phyloP scores from a whole-genome alignment of 2,113 vertebrate genomes.

The Coryphaenoides rupestris region DNA sequence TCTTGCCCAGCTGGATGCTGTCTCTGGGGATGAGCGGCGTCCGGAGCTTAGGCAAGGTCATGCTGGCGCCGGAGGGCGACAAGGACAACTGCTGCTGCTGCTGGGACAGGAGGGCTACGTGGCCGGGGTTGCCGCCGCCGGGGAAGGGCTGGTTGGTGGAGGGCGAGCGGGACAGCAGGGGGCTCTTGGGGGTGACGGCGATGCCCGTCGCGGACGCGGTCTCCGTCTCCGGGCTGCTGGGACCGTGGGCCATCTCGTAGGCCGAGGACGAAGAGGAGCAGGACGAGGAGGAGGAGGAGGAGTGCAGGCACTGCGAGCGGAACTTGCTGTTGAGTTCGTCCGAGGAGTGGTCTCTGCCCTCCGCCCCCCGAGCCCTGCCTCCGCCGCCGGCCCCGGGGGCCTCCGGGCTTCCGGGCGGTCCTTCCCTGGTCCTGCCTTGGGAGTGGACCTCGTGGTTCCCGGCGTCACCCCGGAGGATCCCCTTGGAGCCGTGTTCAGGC shows the following conservation, averaged over 20 bases:
- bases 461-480: constrained; percentile 35
- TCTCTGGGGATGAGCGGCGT: constrained; percentile 78
- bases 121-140: constrained; percentile 27
- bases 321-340: constrained; percentile 78
- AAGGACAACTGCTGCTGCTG: background rate
- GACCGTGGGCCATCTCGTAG: constrained; percentile 65
- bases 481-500: constrained; percentile 43
- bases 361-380: constrained; percentile 7
- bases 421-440: constrained; percentile 24
- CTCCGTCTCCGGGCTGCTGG: constrained; percentile 37
- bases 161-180: constrained; percentile 53
- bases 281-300: constrained; percentile 75
- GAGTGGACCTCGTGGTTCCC: constrained; percentile 21
- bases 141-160: constrained; percentile 53
- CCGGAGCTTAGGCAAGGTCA: constrained; percentile 84
- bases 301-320: constrained; percentile 72
- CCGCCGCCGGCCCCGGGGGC: constrained; percentile 13
- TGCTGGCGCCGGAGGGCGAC: constrained; percentile 68
- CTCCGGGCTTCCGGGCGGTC: constrained; percentile 25
- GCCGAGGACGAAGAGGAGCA: constrained; percentile 78
- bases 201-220: constrained; percentile 40
- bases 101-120: constrained; percentile 32
- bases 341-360: constrained; percentile 64
- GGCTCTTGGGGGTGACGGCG: constrained; percentile 53
- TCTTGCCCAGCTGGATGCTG: constrained; percentile 86